Base-by-base conservation (phyloP, 2,113 vertebrate genomes). In the Notarius lentiginosus region DNA sequence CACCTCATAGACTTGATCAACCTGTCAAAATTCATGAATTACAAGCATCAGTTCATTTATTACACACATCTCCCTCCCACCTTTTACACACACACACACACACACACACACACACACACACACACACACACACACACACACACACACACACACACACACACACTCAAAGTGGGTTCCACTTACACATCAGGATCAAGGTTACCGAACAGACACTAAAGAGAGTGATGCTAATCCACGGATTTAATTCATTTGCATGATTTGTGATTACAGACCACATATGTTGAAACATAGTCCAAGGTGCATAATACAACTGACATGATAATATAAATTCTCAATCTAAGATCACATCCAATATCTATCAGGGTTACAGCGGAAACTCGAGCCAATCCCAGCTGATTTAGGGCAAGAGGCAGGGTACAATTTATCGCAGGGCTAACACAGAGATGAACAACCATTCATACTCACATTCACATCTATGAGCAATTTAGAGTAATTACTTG, bases 1-100 rank as follows among this genome's bases (percentile, higher is more conserved):
- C 58, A 81, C 14, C 77, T 79, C 56, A 61, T 61, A 61, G 56
- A 61, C 79, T 81, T 61, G 30, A 81, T 81, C 79, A 61, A 11
- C 30, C 79, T 81, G 56, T 81, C 79, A 61, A 61, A 81, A 61
- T 61, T 60, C 56, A 81, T 61, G 34, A 61, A 61, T 24, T 61
- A 61, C 34, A 61, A 81, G 30, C 58, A 41, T 61, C 56, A 61
- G 1, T 61, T 81, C 10, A 81, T 81, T 61, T 61, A 61, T 61
- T 79, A 22, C 10, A 61, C 11, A 1, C 11, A 47, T 22, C 18
- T 60, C n/a, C n/a, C 53, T 30, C 15, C 27, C 55, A 47, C 53
- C 20, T n/a, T 14, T n/a, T 1, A 12, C 47, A 12, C 73, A 12
- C 73, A 24, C 73, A 10, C 72, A 22, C 41, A 49, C 41, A 30